phyloP scores from a whole-genome alignment of 2,888 invertebrate genomes.

The Acrocyrtus sp. region DNA sequence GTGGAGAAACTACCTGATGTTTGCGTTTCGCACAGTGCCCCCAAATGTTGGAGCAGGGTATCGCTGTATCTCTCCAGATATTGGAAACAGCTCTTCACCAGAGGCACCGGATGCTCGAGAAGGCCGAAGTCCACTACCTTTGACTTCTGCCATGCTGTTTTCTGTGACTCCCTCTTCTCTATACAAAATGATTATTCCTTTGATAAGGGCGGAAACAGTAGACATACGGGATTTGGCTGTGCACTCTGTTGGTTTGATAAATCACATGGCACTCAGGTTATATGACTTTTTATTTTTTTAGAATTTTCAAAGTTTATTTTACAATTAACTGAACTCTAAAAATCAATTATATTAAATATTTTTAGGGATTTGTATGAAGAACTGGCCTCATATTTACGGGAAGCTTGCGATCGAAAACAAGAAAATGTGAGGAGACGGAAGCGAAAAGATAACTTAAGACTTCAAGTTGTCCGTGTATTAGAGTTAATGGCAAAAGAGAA shows the following conservation, averaged over 20 bases:
- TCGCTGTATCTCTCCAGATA: slow-evolving; percentile 91
- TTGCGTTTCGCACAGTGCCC: slow-evolving; percentile 97
- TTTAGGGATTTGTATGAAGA: slow-evolving; percentile 96
- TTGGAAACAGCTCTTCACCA: slow-evolving; percentile 80
- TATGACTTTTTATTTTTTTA: neutral
- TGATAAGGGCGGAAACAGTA: slow-evolving; percentile 90
- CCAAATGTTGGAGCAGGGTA: slow-evolving; percentile 81
- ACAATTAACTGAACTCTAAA: neutral
- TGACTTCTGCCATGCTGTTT: slow-evolving; percentile 65
- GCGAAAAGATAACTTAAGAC: slow-evolving; percentile 88
- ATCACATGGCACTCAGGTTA: slow-evolving; percentile 93
- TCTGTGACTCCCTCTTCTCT: slow-evolving; percentile 85
- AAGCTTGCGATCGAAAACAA: slow-evolving; percentile 96
- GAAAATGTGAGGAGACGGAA: slow-evolving; percentile 94
- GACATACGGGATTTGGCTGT: slow-evolving; percentile 96
- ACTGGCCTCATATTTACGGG: slow-evolving; percentile 87
- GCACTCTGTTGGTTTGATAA: slow-evolving; percentile 93
- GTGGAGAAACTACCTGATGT: slow-evolving; percentile 97
- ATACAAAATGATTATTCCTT: slow-evolving; percentile 92
- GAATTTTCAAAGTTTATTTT: neutral
- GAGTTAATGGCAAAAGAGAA: slow-evolving; percentile 92
- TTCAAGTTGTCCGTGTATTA: slow-evolving; percentile 91
- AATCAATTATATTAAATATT: slow-evolving; percentile 29
- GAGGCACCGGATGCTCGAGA: slow-evolving; percentile 69
- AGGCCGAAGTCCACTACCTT: slow-evolving; percentile 59